Evolutionary conservation across 1,140 invertebrate genomes (phyloP), one percentile per base, ranked within the genome.

Genomic region (Mya arenaria): DNA sequence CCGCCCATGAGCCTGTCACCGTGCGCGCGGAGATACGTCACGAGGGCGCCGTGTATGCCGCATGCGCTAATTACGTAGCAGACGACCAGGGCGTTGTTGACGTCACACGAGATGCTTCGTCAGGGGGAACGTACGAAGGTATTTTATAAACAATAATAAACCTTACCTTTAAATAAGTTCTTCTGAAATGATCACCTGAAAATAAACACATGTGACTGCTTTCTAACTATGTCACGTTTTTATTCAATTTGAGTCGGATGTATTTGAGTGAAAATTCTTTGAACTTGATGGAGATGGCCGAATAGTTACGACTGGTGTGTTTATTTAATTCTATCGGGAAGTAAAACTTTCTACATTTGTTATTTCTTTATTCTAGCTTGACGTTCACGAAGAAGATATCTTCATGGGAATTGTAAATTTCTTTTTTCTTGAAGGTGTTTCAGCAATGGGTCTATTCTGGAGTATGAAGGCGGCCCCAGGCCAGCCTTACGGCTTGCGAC

Each of bases 361-460:
- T 19, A 60, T 19, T 8, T 28, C 6, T 23, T 28, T 8, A 13
- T 8, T 60, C 6, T 60, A 25, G 56, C 56, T 25, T 19, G 15
- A 10, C 8, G 15, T 19, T 23, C 15, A 8, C 25, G 8, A 60
- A 13, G 8, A 10, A 15, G 15, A 19, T 23, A 15, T 13, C 8
- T 10, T 60, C 28, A 13, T 19, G 8, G 15, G 28, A 19, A 60
- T 8, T 60, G 56, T 19, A 6, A 66, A 28, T 69, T n/a, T 37
- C 19, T 17, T 44, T 58, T 19, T 4, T 39, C n/a, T 60, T 41
- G 0, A 8, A 81, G 78, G 78, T 44, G 39, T 71, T 1, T 81
- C 68, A n/a, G 25, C 66, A 32, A 81, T 81, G 78, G 78, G 78
- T 44, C 15, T 81, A 28, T 81, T 81, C 37, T 81, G 68, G 78